A percentile compares a stretch with the other conserved stretches of the same genome.
phyloP scores from a whole-genome alignment of 2,113 vertebrate genomes.

The Lethenteron reissneri region DNA sequence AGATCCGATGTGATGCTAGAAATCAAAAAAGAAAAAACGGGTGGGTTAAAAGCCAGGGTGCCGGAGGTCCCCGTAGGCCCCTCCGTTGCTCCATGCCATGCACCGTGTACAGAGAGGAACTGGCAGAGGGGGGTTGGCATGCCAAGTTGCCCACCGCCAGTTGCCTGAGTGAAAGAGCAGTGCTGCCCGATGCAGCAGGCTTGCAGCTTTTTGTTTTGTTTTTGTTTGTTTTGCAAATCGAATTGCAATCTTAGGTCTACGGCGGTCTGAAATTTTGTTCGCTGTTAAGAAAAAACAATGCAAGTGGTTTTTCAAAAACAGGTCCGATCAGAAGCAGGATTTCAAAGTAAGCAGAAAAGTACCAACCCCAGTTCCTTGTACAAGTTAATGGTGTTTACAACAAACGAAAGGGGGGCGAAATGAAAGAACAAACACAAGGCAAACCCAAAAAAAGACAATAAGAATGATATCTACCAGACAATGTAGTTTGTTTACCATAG shows the following conservation, averaged over 20 bases:
- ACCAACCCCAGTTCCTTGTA: conserved; percentile 47
- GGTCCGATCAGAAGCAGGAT: conserved; percentile 24
- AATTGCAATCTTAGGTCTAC: too few relatives aligned
- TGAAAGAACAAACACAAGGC: conserved; percentile 55
- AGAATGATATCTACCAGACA: conserved; percentile 99
- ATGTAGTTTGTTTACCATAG: conserved; percentile 99
- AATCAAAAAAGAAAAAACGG: neutral
- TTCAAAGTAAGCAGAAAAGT: conserved; percentile 39
- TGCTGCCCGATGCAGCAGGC: neutral
- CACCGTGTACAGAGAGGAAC: conserved; percentile 8
- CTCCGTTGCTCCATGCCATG: conserved; percentile 9
- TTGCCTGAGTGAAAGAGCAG: neutral
- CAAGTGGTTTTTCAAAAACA: conserved; percentile 12
- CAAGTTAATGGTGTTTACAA: conserved; percentile 1
- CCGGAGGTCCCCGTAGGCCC: neutral
- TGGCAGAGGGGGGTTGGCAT: conserved; percentile 2
- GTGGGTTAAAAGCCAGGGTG: neutral
- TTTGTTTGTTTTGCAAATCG: too few relatives aligned
- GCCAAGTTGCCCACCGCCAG: conserved; percentile 4
- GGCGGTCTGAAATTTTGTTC: too few relatives aligned
- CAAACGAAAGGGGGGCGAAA: neutral
- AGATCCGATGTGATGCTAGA: neutral
- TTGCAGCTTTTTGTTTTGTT: neutral
- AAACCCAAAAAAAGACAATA: conserved; percentile 99
- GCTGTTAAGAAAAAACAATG: neutral